Evolutionary conservation across 1,140 invertebrate species (phyloP).

Genomic region (Lepidurus arcticus): DNA sequence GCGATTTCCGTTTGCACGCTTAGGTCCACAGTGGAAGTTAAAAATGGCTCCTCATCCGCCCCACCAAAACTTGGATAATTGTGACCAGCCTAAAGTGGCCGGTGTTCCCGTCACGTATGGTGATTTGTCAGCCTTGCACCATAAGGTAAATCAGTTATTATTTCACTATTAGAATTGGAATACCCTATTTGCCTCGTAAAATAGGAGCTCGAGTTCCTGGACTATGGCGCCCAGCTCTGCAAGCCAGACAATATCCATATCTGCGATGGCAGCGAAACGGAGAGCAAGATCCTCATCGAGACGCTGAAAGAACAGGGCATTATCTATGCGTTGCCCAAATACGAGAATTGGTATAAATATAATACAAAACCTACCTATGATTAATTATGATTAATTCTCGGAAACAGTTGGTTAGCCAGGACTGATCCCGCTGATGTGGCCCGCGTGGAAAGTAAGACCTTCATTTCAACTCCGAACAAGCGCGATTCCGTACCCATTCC

Average conservation of each 20-base stretch:
- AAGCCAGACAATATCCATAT: conserved; percentile 51
- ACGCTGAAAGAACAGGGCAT: conserved; percentile 43
- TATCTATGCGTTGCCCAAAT: conserved; percentile 50
- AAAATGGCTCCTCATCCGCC: background rate
- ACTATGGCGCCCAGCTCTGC: conserved; percentile 47
- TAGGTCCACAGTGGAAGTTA: background rate
- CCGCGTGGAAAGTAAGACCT: conserved; percentile 90
- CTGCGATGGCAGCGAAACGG: conserved; percentile 53
- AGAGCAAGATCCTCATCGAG: conserved; percentile 46
- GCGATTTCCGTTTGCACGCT: background rate
- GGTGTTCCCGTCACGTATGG: conserved; percentile 27
- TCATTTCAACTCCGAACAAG: conserved; percentile 79
- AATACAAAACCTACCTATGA: conserved; percentile 44
- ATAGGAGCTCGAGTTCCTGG: conserved; percentile 43
- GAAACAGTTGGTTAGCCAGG: conserved; percentile 73
- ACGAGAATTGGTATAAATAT: conserved; percentile 53
- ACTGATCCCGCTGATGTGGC: conserved; percentile 98
- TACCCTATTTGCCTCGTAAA: conserved; percentile 18
- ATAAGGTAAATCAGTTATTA: conserved; percentile 7
- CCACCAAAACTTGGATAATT: background rate
- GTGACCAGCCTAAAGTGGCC: conserved; percentile 23
- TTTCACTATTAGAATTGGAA: background rate
- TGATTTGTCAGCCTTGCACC: conserved; percentile 9
- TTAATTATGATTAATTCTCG: conserved; percentile 32
- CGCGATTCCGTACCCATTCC: conserved; percentile 76